Percentiles rank a stretch among this genome's conserved stretches.
Conservation (phyloP, 2,797 vertebrate genomes). For the Eulemur rubriventer region DNA sequence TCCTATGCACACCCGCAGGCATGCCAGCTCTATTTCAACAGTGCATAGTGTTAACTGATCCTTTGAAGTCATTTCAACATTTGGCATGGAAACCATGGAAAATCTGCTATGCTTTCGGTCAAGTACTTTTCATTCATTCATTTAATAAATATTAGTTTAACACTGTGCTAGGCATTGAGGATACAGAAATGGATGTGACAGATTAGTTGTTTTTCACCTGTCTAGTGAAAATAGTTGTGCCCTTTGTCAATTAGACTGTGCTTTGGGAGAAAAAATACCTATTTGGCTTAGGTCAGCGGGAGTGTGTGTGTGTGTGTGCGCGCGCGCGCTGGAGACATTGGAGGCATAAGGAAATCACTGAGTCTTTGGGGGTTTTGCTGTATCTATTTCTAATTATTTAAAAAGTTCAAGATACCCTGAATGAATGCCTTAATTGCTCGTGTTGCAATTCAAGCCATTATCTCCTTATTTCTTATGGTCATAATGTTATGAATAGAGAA, state of each 20-base stretch:
- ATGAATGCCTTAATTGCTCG: neutral
- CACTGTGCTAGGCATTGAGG: neutral
- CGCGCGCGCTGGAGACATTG: neutral
- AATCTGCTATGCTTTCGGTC: neutral
- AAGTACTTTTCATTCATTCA: neutral
- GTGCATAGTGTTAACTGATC: neutral
- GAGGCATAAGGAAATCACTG: neutral
- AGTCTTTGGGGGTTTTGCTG: neutral
- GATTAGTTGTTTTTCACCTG: neutral
- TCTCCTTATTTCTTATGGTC: neutral
- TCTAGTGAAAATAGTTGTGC: neutral
- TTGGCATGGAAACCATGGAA: neutral
- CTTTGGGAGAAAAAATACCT: neutral
- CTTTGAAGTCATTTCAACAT: neutral
- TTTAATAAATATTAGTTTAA: neutral
- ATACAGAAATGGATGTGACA: neutral
- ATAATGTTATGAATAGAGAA: neutral
- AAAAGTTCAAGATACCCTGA: neutral
- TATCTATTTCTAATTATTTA: neutral
- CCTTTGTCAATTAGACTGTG: neutral
- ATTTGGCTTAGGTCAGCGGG: neutral
- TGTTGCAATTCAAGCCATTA: neutral
- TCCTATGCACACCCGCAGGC: too few species aligned
- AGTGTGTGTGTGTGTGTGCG: too few species aligned
- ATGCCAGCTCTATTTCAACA: neutral